A percentile compares a stretch with the other conserved stretches of the same genome.
These are phyloP conservation scores for Coracias cyanogaster DNA, from an alignment of 2,797 vertebrate species.

Conservation along the genomic window DNA sequence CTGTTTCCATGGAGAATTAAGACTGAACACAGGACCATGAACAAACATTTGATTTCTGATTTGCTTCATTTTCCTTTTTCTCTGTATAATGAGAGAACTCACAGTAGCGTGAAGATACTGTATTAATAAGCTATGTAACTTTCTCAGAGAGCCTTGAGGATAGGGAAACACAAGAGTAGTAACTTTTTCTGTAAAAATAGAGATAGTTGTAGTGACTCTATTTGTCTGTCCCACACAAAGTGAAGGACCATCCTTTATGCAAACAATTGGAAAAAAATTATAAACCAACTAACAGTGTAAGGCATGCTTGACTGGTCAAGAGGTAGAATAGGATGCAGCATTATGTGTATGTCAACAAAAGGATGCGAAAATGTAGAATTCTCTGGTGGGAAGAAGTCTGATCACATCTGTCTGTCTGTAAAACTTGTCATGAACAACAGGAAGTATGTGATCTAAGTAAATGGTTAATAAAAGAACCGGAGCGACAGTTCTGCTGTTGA, in stretches of 20 bases:
- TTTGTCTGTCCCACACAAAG: background rate
- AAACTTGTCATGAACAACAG: accelerated
- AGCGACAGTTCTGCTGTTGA: background rate
- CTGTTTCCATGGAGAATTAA: background rate
- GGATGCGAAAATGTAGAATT: background rate
- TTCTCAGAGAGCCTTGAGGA: background rate
- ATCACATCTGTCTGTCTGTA: background rate
- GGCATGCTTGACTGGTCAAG: background rate
- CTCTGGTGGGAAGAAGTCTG: background rate
- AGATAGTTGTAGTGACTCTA: background rate
- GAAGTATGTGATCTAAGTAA: background rate
- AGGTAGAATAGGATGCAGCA: background rate
- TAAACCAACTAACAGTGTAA: background rate
- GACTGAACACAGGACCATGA: background rate
- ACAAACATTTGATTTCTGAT: background rate
- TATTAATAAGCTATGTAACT: background rate
- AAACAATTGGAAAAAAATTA: background rate
- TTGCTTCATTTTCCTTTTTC: background rate
- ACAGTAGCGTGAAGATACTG: background rate
- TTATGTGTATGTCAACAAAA: background rate
- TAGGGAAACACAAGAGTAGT: background rate
- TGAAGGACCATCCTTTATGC: background rate
- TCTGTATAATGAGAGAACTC: background rate
- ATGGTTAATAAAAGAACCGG: background rate
- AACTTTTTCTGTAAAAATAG: background rate